Percentiles rank a stretch among this genome's conserved stretches.
These are phyloP conservation scores for Motacilla tschutschensis DNA, from an alignment of 2,113 vertebrate species.

Conservation along the genomic window DNA sequence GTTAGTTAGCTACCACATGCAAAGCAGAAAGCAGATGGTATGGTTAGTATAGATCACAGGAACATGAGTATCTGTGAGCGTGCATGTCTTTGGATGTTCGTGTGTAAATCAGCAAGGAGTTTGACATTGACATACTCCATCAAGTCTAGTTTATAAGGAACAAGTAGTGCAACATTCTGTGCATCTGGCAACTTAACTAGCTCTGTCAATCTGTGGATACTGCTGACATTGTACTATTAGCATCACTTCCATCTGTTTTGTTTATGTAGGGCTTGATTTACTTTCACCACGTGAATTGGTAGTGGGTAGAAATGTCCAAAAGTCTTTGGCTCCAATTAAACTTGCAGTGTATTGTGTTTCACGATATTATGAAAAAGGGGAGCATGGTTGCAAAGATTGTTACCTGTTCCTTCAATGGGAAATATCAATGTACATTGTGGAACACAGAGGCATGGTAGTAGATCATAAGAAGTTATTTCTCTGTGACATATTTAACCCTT, in stretches of 20 bases:
- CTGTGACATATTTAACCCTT: neutral
- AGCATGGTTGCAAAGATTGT: conserved; percentile 15
- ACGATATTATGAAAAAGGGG: conserved; percentile 46
- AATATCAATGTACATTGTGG: neutral
- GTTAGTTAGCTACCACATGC: conserved; percentile 81
- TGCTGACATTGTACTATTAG: conserved; percentile 83
- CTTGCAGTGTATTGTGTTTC: conserved; percentile 50
- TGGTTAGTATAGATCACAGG: conserved; percentile 79
- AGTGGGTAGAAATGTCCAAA: conserved; percentile 72
- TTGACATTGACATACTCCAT: conserved; percentile 85
- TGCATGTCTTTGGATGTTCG: conserved; percentile 77
- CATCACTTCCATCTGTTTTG: conserved; percentile 82
- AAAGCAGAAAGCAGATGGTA: conserved; percentile 83
- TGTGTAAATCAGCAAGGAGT: conserved; percentile 83
- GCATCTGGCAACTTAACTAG: conserved; percentile 81
- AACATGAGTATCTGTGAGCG: conserved; percentile 81
- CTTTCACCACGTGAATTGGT: conserved; percentile 73
- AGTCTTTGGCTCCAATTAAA: conserved; percentile 69
- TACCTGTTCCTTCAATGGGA: neutral
- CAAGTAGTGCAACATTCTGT: conserved; percentile 85
- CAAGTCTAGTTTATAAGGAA: conserved; percentile 85
- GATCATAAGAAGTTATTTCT: neutral
- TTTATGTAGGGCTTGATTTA: conserved; percentile 81
- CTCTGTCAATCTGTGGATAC: conserved; percentile 84
- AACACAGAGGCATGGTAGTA: neutral